Conservation (phyloP, 2,113 vertebrate genomes). For the Nesoenas mayeri region DNA sequence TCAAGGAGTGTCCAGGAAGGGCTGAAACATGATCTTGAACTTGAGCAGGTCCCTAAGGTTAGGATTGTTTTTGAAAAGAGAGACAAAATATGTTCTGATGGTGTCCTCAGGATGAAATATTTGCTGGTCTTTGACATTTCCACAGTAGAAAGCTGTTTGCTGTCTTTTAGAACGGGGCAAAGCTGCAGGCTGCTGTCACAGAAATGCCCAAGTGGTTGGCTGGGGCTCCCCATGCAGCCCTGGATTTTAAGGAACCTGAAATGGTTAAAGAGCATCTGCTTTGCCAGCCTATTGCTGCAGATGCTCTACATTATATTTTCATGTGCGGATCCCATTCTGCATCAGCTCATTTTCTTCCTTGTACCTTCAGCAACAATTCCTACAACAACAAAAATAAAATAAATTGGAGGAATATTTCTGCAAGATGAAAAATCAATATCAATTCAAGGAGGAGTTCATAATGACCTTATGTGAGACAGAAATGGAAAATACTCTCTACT, state of each 20-base stretch:
- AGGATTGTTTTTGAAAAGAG: constrained; percentile 37
- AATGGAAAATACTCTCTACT: constrained; percentile 69
- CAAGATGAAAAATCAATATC: constrained; percentile 71
- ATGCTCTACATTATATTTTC: background rate
- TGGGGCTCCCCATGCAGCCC: background rate
- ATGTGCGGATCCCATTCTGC: constrained; percentile 40
- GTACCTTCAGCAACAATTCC: constrained; percentile 56
- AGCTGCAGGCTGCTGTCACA: background rate
- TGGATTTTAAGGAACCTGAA: constrained; percentile 36
- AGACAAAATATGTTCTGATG: background rate
- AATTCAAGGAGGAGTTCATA: constrained; percentile 70
- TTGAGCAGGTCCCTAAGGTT: background rate
- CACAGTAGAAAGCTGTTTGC: background rate
- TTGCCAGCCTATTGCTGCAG: constrained; percentile 34
- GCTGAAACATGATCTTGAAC: background rate
- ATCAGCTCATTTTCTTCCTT: constrained; percentile 55
- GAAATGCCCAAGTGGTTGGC: background rate
- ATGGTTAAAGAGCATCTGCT: constrained; percentile 55
- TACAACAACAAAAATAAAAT: constrained; percentile 59
- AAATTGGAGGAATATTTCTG: constrained; percentile 62
- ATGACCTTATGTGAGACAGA: constrained; percentile 67
- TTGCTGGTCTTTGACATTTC: constrained; percentile 18
- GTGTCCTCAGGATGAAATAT: background rate
- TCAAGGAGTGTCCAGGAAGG: background rate
- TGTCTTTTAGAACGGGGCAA: background rate